These are phyloP conservation scores for Plagiodera versicolora DNA, from an alignment of 2,888 invertebrate genomes.

Conservation along the genomic window DNA sequence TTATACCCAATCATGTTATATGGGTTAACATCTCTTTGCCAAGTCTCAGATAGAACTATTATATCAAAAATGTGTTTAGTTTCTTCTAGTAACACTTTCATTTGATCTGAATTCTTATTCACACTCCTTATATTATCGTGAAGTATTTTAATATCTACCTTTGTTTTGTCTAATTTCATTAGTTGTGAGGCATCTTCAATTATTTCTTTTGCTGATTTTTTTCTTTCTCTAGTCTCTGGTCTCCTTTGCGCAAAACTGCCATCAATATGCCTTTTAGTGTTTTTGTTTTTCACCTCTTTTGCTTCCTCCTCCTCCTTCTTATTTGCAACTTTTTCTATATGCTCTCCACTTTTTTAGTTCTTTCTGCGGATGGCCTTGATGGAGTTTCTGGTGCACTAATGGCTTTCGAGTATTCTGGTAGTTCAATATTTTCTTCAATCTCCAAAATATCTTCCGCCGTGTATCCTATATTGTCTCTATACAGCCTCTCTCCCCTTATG, in stretches of 20 bases:
- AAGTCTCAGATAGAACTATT: conserved; percentile 2
- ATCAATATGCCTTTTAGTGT: no score
- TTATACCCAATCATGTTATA: conserved; percentile 1
- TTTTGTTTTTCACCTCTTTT: no score
- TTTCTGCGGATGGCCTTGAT: background rate
- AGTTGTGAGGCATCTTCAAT: background rate
- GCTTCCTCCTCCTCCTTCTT: no score
- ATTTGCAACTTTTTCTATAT: no score
- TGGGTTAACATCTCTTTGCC: background rate
- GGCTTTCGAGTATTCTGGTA: background rate
- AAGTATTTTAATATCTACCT: no score
- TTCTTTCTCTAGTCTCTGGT: no score
- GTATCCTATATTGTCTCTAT: no score
- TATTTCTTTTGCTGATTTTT: no score
- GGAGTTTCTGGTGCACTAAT: background rate
- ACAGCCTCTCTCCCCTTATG: background rate
- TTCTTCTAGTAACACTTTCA: background rate
- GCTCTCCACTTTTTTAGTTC: background rate
- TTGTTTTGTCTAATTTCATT: no score
- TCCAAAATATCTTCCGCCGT: background rate
- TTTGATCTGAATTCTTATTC: background rate
- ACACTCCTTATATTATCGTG: no score
- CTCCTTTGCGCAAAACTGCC: no score
- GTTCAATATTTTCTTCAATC: background rate
- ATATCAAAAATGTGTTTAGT: conserved; percentile 1